Evolutionary conservation across 1,140 invertebrate species (phyloP).

Genomic region (Musca domestica): DNA sequence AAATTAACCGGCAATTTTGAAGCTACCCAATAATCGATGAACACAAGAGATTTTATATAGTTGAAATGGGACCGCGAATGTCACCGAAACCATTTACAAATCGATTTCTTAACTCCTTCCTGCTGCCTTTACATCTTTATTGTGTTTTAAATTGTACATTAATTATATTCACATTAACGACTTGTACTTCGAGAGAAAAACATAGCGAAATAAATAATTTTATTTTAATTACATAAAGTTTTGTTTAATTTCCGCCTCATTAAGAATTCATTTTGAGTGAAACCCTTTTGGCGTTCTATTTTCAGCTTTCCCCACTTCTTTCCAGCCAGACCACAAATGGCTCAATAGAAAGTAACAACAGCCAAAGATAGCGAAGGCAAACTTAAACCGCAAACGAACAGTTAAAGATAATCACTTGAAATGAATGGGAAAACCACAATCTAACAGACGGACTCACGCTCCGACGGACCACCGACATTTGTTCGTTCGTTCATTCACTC

Average conservation of each 20-base stretch:
- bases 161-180: too few relatives aligned
- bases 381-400: slow-evolving; percentile 15
- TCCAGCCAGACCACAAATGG: neutral
- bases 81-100: too few relatives aligned
- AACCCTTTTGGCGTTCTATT: too few relatives aligned
- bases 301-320: too few relatives aligned
- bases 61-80: too few relatives aligned
- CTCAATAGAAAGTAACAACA: slow-evolving; percentile 1
- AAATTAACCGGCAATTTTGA: too few relatives aligned
- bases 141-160: too few relatives aligned
- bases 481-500: neutral
- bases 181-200: too few relatives aligned
- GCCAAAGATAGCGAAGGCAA: neutral
- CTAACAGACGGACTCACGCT: neutral
- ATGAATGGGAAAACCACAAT: neutral
- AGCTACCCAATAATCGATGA: too few relatives aligned
- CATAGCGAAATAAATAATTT: slow-evolving; percentile 16
- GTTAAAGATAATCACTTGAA: slow-evolving; percentile 14
- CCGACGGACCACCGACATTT: neutral
- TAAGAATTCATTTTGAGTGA: neutral
- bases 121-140: too few relatives aligned
- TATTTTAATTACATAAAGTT: slow-evolving; percentile 19
- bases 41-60: too few relatives aligned
- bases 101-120: too few relatives aligned
- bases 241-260: slow-evolving; percentile 13